Base-by-base conservation (phyloP, 2,888 invertebrate genomes). In the Brenthis ino region DNA sequence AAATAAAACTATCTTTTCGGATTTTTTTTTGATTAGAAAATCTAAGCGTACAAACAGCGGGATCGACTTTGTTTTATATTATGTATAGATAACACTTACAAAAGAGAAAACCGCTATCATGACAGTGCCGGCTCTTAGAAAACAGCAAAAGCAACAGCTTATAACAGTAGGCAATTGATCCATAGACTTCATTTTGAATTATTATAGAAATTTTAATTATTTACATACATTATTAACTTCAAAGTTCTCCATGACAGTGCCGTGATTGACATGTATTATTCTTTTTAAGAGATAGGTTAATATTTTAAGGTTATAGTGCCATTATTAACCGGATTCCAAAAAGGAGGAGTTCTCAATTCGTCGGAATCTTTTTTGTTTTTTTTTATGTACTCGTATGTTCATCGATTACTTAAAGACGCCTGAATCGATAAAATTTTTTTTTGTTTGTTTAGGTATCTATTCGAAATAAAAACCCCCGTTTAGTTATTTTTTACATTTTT, bases 81-180 rank as follows among this genome's bases (percentile, higher is more conserved):
- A 24, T 3, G 28, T 28, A 28, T 43, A 8, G 37, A 43, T 8
- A 16, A 16, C 73, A 85, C 88, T 82, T 77, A 89, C 90, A 70
- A 89, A 89, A 1, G 88, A 87, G 48, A 87, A 80, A 0, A 84
- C 0, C 0, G 83, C 84, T 56, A 90, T 89, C 79, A 89, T 77
- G 0, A 89, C 83, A 12, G 86, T 86, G 0, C 90, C 90, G 56
- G 88, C 88, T 67, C 89, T 79, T 0, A 90, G 75, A 50, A 87
- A 89, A 47, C 90, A 89, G 72, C 90, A 90, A 60, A 88, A 89
- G n/a, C 90, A 90, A 64, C 89, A 90, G 77, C 87, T 89, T 65
- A 88, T 87, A 0, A 90, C 90, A 0, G 85, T 85, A 2, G 90
- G 90, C 6, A 89, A 60, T 43, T 68, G 76, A 33, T 88, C 84